Conservation (phyloP, 2,797 vertebrate genomes). For the Silurus aristotelis region DNA sequence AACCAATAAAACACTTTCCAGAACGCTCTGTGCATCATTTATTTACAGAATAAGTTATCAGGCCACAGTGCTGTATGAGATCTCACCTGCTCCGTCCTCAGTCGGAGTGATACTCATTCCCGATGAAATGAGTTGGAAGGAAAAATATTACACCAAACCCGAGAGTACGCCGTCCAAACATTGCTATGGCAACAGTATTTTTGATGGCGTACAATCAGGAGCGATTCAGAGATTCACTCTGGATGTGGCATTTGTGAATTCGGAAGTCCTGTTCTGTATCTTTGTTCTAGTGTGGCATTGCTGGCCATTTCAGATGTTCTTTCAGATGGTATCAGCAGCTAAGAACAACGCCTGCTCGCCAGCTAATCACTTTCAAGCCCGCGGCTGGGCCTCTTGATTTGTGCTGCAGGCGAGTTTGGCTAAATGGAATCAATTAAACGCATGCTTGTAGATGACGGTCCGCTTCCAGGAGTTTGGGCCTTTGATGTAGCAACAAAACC, state of each 20-base stretch:
- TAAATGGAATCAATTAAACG: conserved; percentile 75
- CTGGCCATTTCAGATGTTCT: conserved; percentile 34
- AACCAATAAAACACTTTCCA: neutral
- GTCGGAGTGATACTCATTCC: conserved; percentile 11
- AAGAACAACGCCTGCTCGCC: conserved; percentile 48
- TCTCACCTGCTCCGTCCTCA: conserved; percentile 8
- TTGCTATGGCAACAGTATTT: conserved; percentile 25
- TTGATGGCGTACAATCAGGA: neutral
- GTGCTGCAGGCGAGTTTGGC: conserved; percentile 54
- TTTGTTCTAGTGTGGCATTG: neutral
- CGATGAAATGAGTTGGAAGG: conserved; percentile 9
- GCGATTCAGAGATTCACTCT: neutral
- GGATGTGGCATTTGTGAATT: neutral
- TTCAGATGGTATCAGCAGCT: conserved; percentile 30
- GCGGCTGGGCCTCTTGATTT: conserved; percentile 63
- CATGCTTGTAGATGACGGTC: conserved; percentile 63
- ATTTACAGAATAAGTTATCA: neutral
- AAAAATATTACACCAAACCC: neutral
- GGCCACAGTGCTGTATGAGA: neutral
- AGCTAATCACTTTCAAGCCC: conserved; percentile 64
- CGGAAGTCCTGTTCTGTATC: neutral
- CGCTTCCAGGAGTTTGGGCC: conserved; percentile 67
- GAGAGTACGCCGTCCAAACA: neutral
- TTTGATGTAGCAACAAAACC: conserved; percentile 70
- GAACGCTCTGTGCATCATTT: neutral